Base-by-base conservation (phyloP, 2,113 vertebrate species). In the Saguinus imperator region DNA sequence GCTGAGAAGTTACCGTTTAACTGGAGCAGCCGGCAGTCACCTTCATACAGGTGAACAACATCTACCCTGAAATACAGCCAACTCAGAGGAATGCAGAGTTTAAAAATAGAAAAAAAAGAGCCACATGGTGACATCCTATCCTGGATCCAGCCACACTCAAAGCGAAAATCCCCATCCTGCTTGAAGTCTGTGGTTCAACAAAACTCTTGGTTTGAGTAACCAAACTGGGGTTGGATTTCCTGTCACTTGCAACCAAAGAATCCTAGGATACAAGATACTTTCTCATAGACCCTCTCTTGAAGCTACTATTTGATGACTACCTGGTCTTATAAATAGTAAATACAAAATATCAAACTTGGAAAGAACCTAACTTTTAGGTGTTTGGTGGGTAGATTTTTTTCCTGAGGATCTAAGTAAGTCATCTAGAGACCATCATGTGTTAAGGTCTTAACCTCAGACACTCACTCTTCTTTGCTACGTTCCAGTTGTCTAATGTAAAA, bases 11-110 rank as follows among this genome's bases (percentile, higher is more conserved):
- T 55, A 58, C 0, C 0, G 57, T 23, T 72, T 20, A n/a, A n/a
- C 32, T 77, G 40, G 25, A 20, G n/a, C 8, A 50, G 43, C 61
- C 0, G 0, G 48, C 1, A 6, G 64, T 6, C 64, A 45, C 35
- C 48, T 23, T 23, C 6, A n/a, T 52, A 17, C 5, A 58, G 77
- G 48, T 43, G 25, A 43, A 20, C 1, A 18, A 23, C n/a, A 13
- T 50, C 64, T 80, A 17, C 35, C 23, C 57, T 77, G 35, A 21
- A 12, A 52, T 20, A 21, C 55, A 70, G 61, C 23, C 37, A 79
- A 58, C 5, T 32, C 75, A 58, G 40, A 35, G 58, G 48, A 88
- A 75, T 2, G 18, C 6, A 25, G 10, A 75, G 9, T 61, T 20
- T 5, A 61, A 80, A 75, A 55, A 73, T 5, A 16, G 10, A 55